Conservation (phyloP, 2,113 vertebrate genomes). For the Cepphus grylle region DNA sequence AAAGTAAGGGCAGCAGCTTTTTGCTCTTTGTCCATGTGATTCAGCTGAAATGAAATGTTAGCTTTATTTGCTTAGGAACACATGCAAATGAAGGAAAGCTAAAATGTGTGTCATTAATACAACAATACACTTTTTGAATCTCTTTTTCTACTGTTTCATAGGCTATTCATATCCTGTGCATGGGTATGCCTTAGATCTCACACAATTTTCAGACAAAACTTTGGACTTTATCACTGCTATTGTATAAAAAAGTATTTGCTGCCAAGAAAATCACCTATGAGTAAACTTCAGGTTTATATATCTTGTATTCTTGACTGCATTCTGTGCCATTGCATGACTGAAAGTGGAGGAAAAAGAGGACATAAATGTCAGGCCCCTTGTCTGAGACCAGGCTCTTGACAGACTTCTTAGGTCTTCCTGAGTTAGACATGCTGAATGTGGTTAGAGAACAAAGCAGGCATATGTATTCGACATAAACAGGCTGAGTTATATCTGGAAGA, state of each 20-base stretch:
- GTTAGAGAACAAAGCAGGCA: not conserved
- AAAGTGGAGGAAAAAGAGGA: not conserved
- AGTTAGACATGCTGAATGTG: not conserved
- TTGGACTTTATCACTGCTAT: not conserved
- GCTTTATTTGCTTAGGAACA: not conserved
- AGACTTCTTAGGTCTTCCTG: not conserved
- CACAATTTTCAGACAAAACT: not conserved
- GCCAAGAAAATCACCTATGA: not conserved
- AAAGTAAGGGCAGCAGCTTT: not conserved
- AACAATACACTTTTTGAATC: not conserved
- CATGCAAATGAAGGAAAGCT: not conserved
- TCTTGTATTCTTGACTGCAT: not conserved
- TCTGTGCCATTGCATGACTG: not conserved
- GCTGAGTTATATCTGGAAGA: not conserved
- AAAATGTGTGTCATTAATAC: not conserved
- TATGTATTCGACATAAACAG: not conserved
- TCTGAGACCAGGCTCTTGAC: not conserved
- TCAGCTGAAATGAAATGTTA: not conserved
- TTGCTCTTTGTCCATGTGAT: not conserved
- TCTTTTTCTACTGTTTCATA: not conserved
- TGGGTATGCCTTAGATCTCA: not conserved
- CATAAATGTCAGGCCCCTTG: not conserved
- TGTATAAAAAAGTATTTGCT: not conserved
- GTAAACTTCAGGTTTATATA: not conserved
- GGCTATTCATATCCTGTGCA: not conserved